Evolutionary conservation across 2,797 vertebrate species (phyloP), one percentile per base, ranked within the genome.

Genomic region (Acipenser ruthenus): DNA sequence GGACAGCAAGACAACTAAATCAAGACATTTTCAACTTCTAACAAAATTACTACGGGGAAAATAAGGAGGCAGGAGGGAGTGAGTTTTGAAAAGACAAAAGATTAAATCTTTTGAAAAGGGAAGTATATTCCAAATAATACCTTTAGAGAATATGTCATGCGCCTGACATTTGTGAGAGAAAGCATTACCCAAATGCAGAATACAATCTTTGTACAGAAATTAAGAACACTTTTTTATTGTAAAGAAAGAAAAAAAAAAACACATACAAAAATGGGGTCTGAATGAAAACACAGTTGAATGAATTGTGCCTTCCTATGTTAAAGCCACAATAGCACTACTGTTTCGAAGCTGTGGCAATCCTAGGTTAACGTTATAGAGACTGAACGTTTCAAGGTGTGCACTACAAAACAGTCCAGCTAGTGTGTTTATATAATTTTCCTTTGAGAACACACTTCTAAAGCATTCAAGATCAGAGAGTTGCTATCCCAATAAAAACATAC

Each of bases 1-100:
- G 93, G 94, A 95, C 93, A 94, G 93, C 92, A 91, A 96, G 94
- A 98, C 95, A 95, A 96, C 94, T 97, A 97, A 98, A 99, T 98
- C 93, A 97, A 98, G 94, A 95, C 94, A 97, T 95, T 97, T 95
- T 96, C 94, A 94, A 94, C 93, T 94, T 95, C 93, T 94, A 92
- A 96, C 93, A 95, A 98, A 98, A 98, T 97, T 95, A 93, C 92
- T 93, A 91, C 91, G 83, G 78, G 78, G 60, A 68, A 87, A 79
- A 80, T 84, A 87, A 93, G 87, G 90, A 90, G 90, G 89, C 86
- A 72, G 60, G 63, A 69, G 50, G 65, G 64, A 49, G 68, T 10
- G 9, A 10, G 52, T 55, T 9, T 9, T 55, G 9, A 10, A 55
- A 55, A 55, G 9, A 55, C 65, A 62, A 76, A 70, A 72, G 70